Conservation (phyloP, 2,797 vertebrate species). For the Menidia menidia region DNA sequence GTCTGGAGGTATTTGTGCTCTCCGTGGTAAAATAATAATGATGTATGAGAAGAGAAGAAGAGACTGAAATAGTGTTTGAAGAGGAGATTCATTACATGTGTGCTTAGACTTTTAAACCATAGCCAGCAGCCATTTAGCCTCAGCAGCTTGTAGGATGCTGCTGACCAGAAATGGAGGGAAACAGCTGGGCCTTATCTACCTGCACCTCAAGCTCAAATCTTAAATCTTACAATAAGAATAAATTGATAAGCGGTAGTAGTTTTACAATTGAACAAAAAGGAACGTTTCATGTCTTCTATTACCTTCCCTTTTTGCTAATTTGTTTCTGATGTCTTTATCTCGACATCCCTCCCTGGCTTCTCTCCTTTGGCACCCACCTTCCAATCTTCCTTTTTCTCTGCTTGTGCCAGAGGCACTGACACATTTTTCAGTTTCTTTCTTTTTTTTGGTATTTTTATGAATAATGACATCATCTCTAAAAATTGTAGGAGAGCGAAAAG, state of each 20-base stretch:
- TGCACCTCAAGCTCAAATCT: not conserved
- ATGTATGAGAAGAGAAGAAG: not conserved
- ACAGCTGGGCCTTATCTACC: not conserved
- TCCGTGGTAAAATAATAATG: too few species aligned
- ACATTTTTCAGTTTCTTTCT: constrained; percentile 60
- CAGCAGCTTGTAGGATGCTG: not conserved
- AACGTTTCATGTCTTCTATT: not conserved
- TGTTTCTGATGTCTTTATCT: constrained; percentile 27
- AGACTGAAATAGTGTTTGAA: not conserved
- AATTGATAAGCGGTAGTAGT: too few species aligned
- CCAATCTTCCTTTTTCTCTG: constrained; percentile 33
- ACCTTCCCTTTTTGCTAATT: constrained; percentile 10
- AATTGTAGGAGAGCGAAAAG: constrained; percentile 72
- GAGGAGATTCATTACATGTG: not conserved
- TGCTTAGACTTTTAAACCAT: not conserved
- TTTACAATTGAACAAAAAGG: not conserved
- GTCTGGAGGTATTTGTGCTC: too few species aligned
- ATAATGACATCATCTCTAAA: constrained; percentile 79
- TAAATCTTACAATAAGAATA: too few species aligned
- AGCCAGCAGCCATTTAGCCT: constrained; percentile 2
- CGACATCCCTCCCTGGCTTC: constrained; percentile 26
- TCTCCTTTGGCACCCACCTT: constrained; percentile 22
- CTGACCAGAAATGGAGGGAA: not conserved
- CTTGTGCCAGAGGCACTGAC: constrained; percentile 62
- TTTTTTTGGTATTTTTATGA: constrained; percentile 64